Conservation (phyloP, 2,888 invertebrate genomes). For the Vannuccia rotundouncinata region DNA sequence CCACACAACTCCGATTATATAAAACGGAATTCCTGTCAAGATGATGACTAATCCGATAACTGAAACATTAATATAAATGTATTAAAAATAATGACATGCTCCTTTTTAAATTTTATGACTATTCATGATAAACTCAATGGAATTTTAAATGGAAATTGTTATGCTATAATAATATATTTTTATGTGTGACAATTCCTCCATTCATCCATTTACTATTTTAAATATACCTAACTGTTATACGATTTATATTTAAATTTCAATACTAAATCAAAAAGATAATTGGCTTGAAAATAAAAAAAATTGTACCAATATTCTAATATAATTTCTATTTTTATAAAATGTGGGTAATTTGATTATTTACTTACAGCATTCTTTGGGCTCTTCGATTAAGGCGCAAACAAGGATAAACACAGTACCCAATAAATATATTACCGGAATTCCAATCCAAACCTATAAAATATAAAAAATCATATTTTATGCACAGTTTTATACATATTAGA, state of each 20-base stretch:
- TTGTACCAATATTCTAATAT: too few relatives aligned
- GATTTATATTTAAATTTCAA: too few relatives aligned
- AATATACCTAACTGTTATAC: too few relatives aligned
- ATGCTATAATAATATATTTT: background rate
- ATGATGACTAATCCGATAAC: slow-evolving; percentile 65
- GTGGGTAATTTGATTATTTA: too few relatives aligned
- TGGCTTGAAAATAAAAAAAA: too few relatives aligned
- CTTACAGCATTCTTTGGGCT: slow-evolving; percentile 18
- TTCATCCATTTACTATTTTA: too few relatives aligned
- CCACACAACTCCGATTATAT: slow-evolving; percentile 73
- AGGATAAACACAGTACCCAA: background rate
- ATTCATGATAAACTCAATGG: background rate
- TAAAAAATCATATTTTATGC: too few relatives aligned
- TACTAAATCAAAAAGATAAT: too few relatives aligned
- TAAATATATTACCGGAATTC: slow-evolving; percentile 9
- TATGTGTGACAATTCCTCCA: too few relatives aligned
- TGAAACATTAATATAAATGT: slow-evolving; percentile 41
- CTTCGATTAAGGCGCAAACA: background rate
- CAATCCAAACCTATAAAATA: slow-evolving; percentile 9
- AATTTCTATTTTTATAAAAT: too few relatives aligned
- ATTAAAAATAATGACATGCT: background rate
- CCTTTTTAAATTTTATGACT: too few relatives aligned
- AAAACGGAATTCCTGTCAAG: slow-evolving; percentile 77
- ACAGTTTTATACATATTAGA: background rate
- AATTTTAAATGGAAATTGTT: background rate